Evolutionary conservation across 2,797 vertebrate genomes (phyloP).

Genomic region (Poeciliopsis infans): DNA sequence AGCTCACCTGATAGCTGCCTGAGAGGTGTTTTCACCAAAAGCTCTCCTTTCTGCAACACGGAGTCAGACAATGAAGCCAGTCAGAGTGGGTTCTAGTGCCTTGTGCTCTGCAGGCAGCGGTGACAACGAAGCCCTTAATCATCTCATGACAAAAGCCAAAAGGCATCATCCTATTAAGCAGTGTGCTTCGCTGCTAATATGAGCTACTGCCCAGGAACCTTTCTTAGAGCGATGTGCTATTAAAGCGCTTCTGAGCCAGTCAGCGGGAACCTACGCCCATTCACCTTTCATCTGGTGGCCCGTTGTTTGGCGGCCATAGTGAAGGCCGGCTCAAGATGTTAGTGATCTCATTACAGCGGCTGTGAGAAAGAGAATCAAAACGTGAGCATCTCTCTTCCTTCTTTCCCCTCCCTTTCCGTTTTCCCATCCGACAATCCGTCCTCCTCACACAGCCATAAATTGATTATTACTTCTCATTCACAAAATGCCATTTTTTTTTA

Average conservation of each 20-base stretch:
- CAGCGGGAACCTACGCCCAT: slow-evolving; percentile 88
- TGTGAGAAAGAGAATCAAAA: slow-evolving; percentile 65
- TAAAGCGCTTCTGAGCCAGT: slow-evolving; percentile 93
- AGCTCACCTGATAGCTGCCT: slow-evolving; percentile 88
- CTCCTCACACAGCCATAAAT: slow-evolving; percentile 51
- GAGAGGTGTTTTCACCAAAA: slow-evolving; percentile 88
- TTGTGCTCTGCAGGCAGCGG: slow-evolving; percentile 86
- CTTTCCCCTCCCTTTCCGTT: slow-evolving; percentile 38
- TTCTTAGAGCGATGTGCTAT: slow-evolving; percentile 87
- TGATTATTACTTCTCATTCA: slow-evolving; percentile 62
- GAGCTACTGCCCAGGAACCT: slow-evolving; percentile 92
- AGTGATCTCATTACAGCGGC: slow-evolving; percentile 91
- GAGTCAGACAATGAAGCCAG: slow-evolving; percentile 78
- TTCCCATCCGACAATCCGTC: slow-evolving; percentile 26
- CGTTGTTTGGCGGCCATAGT: slow-evolving; percentile 83
- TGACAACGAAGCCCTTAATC: slow-evolving; percentile 94
- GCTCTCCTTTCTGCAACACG: slow-evolving; percentile 60
- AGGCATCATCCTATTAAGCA: slow-evolving; percentile 99
- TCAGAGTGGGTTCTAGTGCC: slow-evolving; percentile 87
- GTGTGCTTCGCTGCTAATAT: slow-evolving; percentile 93
- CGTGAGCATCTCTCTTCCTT: slow-evolving; percentile 58
- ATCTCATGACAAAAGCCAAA: slow-evolving; percentile 99
- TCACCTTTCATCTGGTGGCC: slow-evolving; percentile 94
- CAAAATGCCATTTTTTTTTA: slow-evolving; percentile 43
- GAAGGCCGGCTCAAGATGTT: slow-evolving; percentile 84